Evolutionary conservation across 2,797 vertebrate genomes (phyloP), one percentile per base, ranked within the genome.

Genomic region (Rhinophrynus dorsalis): DNA sequence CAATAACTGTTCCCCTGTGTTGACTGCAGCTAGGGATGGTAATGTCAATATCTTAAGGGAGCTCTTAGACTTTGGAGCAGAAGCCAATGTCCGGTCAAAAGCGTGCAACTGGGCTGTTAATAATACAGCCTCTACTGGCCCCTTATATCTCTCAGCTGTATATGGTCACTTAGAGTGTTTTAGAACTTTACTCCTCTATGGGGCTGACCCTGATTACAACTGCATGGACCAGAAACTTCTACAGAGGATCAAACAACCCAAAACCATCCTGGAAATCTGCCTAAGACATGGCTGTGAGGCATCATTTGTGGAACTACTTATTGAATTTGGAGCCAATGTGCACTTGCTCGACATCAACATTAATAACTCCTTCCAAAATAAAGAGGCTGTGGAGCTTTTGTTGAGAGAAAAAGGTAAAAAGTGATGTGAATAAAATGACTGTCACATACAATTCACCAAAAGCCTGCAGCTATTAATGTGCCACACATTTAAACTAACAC

Each of bases 81-180:
- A 96, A 35, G 81, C 88, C 60, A 94, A 98, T 0, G 93, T 94
- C 2, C 87, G 82, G 3, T 78, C 90, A 0, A 90, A 93, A 59
- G 74, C 91, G 26, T 91, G 93, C 0, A 82, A 90, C 10, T 96
- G 94, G 93, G 91, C 92, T 0, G 81, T 89, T 7, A 91, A 84
- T 8, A 81, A 89, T 0, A 84, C 86, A 2, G 75, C 90, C 11
- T 96, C 92, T 79, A 88, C 92, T 0, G 96, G 96, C 0, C 92
- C 96, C 1, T 91, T 99, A 2, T 97, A 97, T 67, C 88, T 97
- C 6, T 89, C 95, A 0, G 94, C 94, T 0, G 89, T 89, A 23
- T 98, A 99, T 0, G 90, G 92, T 20, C 96, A 96, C 23, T 82
- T 98, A 74, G 90, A 94, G 66, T 96, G 96, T 79, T 98, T 98